These are phyloP conservation scores for Kradibia gibbosae DNA, from an alignment of 1,140 invertebrate genomes.

Conservation along the genomic window DNA sequence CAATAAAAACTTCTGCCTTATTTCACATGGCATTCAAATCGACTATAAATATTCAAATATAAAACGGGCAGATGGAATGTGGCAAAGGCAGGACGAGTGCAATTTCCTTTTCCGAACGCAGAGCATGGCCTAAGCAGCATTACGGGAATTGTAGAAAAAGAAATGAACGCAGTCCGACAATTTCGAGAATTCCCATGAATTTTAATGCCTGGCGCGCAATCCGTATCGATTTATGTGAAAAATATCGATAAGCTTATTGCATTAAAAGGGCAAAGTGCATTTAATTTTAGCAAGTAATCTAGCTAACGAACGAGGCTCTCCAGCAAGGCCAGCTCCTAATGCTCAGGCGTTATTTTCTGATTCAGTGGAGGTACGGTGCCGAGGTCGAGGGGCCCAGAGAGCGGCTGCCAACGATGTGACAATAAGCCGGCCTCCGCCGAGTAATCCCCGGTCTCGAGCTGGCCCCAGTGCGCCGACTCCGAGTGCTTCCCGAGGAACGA, in stretches of 20 bases:
- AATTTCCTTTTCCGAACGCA: background rate
- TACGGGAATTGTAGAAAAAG: too few species aligned
- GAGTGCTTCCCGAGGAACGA: conserved; percentile 67
- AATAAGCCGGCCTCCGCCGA: conserved; percentile 68
- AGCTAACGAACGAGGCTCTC: too few species aligned
- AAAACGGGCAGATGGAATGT: background rate
- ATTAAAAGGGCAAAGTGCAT: too few species aligned
- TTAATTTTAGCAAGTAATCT: background rate
- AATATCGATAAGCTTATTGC: too few species aligned
- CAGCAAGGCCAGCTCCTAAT: too few species aligned
- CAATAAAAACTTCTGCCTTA: background rate
- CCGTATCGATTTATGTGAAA: too few species aligned
- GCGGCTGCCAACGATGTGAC: conserved; percentile 69
- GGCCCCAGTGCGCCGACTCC: conserved; percentile 57
- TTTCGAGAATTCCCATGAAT: conserved; percentile 21
- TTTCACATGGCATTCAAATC: background rate
- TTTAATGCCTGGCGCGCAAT: background rate
- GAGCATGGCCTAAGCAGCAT: background rate
- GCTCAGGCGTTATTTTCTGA: conserved; percentile 49
- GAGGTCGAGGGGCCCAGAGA: conserved; percentile 60
- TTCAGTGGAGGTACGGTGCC: conserved; percentile 64
- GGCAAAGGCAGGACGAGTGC: background rate
- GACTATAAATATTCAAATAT: background rate
- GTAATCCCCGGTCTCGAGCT: conserved; percentile 60
- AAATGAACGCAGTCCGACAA: background rate